phyloP scores from a whole-genome alignment of 2,113 vertebrate species.

The Pycnonotus jocosus region DNA sequence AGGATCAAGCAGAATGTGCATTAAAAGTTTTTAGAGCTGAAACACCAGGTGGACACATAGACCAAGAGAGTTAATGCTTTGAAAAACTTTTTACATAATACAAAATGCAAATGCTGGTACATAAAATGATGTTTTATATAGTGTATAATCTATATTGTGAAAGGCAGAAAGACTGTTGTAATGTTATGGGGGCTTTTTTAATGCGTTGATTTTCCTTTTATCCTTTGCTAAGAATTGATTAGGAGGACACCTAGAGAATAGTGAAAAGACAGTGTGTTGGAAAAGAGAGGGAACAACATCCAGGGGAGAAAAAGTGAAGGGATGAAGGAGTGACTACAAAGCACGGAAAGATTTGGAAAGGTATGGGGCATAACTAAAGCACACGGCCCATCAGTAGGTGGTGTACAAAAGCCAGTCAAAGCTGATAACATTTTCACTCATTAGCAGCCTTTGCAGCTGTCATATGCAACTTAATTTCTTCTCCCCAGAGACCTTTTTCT shows the following conservation, averaged over 20 bases:
- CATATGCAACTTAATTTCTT: neutral
- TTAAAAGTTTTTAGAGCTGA: neutral
- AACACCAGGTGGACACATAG: neutral
- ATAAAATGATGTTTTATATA: neutral
- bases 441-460: neutral
- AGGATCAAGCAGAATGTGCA: neutral
- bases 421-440: neutral
- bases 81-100: neutral
- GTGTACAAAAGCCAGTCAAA: neutral
- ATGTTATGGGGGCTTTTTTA: fast-evolving
- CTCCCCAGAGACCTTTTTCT: neutral
- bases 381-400: neutral
- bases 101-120: neutral
- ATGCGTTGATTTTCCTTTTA: neutral
- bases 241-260: neutral
- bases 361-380: neutral
- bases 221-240: neutral
- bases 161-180: neutral
- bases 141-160: neutral
- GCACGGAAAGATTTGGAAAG: neutral
- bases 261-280: neutral
- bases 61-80: neutral
- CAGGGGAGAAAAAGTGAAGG: neutral
- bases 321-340: neutral
- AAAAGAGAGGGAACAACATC: neutral